Base-by-base conservation (phyloP, 2,888 invertebrate species). In the Drosophila dives region DNA sequence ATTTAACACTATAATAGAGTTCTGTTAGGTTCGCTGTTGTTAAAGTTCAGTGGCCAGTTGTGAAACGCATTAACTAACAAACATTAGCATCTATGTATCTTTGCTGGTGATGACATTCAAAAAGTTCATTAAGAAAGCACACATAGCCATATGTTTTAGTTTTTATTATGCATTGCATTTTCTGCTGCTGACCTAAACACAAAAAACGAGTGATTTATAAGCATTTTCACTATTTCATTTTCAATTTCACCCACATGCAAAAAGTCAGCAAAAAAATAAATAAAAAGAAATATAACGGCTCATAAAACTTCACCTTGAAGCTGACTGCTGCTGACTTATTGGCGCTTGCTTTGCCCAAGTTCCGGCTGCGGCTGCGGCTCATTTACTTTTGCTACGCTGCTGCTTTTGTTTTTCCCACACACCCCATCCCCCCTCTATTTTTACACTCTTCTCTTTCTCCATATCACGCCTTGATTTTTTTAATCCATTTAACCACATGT, bases 401-500 rank as follows among this genome's bases (percentile, higher is more conserved):
- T 65, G 72, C 73, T 70, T 77, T 71, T 74, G 15, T 23, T 15
- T 45, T 38, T 38, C 40, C 34, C 1, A 23, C 36, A 29, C 49
- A 3, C 40, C 33, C 32, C 34, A 29, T 54, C 33, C 23, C n/a
- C 53, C 33, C 20, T 45, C 7, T 15, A 7, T 45, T 45, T 23
- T 15, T 23, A n/a, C 65, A 49, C 66, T 55, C 51, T 26, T 53
- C 36, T 70, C 51, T 50, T 58, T 59, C 56, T 32, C 17, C 29
- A 60, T 20, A 68, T 77, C 80, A 80, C 80, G 71, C 80, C 77
- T 80, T 71, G 15, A 11, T 54, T 72, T 62, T 59, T 70, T 72
- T 72, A 89, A 89, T 83, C 81, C 84, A 89, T 84, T 84, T 86
- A 84, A 81, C 86, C 68, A 71, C 86, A 86, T 86, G 89, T 78